Percentiles rank a stretch among this genome's conserved stretches.
Evolutionary conservation across 2,113 vertebrate species (phyloP).

Genomic region (Motacilla alba): DNA sequence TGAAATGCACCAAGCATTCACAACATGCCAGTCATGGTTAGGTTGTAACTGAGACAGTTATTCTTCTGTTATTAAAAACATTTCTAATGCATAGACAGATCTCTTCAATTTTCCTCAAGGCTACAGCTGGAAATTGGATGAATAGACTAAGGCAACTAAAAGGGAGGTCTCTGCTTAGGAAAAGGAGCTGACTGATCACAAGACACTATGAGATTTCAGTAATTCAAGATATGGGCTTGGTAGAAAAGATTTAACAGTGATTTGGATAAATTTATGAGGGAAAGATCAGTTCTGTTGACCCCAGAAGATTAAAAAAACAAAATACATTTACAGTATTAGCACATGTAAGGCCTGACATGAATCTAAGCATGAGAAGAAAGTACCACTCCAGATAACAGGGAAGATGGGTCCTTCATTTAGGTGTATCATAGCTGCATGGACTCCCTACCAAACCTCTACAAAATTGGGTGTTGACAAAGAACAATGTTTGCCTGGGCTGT

Average conservation of each 20-base stretch:
- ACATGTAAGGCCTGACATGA: neutral
- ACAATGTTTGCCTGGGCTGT: neutral
- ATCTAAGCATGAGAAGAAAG: neutral
- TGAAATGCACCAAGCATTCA: neutral
- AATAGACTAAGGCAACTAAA: neutral
- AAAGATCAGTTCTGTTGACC: neutral
- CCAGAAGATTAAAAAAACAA: neutral
- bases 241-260: neutral
- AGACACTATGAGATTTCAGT: neutral
- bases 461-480: neutral
- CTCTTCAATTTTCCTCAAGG: neutral
- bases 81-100: neutral
- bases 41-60: neutral
- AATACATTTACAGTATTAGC: neutral
- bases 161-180: neutral
- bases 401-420: neutral
- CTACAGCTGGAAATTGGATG: neutral
- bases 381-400: neutral
- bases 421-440: neutral
- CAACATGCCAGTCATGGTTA: neutral
- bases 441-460: neutral
- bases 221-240: neutral
- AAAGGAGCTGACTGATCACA: neutral
- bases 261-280: neutral
- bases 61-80: neutral